Base-by-base conservation (phyloP, 2,797 vertebrate genomes). In the Petrocephalus schoutedeni region DNA sequence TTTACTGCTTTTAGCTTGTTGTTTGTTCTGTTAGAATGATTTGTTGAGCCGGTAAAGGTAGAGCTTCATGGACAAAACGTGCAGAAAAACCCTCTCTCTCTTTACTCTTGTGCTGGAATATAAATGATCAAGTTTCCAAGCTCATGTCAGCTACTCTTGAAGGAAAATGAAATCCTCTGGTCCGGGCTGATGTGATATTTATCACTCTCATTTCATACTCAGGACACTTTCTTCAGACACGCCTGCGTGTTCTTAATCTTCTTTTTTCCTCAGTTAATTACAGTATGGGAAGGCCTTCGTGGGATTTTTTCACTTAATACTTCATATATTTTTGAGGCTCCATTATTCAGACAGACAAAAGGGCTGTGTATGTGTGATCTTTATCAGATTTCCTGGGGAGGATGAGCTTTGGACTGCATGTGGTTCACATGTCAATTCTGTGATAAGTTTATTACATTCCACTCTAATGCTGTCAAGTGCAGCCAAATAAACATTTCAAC, bases 101-200 rank as follows among this genome's bases (percentile, higher is more conserved):
- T 23, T 85, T 85, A 12, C 36, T 59, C 19, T 59, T 59, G 88
- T 89, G 88, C 91, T 89, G 91, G 92, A 93, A 93, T 93, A 94
- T 91, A 93, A 94, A 94, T 94, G 93, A 94, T 93, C 92, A 92
- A 93, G 94, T 94, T 93, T 91, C 90, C 91, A 92, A 91, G 92
- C 91, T 91, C 90, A 91, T 92, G 92, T 90, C 90, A 93, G 93
- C 92, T 91, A 91, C 93, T 94, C 92, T 92, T 91, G 89, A 92
- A 93, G 92, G 92, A 93, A 93, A 94, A 94, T 94, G 92, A 93
- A 94, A 94, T 94, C 92, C 92, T 89, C 91, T 93, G 92, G 93
- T 92, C 88, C 85, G 61, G 90, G 92, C 91, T 94, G 93, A 93
- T 93, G 92, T 92, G 93, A 94, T 94, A 93, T 95, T 93, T 92